Conservation (phyloP, 2,888 invertebrate genomes). For the Tachina lurida region DNA sequence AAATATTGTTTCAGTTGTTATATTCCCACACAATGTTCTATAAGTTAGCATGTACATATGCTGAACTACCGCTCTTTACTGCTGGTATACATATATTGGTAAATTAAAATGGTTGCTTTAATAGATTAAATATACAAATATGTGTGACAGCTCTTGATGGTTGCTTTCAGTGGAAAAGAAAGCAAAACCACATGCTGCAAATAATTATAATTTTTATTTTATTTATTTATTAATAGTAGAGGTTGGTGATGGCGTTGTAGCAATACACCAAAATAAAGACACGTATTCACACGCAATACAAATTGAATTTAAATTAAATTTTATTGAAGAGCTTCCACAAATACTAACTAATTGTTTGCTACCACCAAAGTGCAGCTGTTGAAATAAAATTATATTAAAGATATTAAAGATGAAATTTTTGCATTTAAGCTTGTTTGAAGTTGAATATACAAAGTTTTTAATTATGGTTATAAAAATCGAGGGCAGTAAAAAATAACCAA, state of each 20-base stretch:
- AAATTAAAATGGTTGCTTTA: slow-evolving; percentile 55
- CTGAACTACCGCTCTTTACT: slow-evolving; percentile 19
- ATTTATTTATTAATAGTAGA: slow-evolving; percentile 17
- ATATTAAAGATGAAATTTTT: no score
- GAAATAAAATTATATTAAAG: background rate
- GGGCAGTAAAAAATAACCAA: no score
- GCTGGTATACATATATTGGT: slow-evolving; percentile 5
- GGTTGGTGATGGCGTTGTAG: background rate
- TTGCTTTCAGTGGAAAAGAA: slow-evolving; percentile 36
- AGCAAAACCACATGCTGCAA: slow-evolving; percentile 57
- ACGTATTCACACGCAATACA: background rate
- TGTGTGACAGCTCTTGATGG: slow-evolving; percentile 53
- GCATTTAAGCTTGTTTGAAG: no score
- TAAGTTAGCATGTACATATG: background rate
- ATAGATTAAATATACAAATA: slow-evolving; percentile 42
- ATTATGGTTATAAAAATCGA: no score
- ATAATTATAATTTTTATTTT: slow-evolving; percentile 43
- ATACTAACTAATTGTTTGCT: background rate
- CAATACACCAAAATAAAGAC: background rate
- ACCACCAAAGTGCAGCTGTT: background rate
- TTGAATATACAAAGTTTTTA: no score
- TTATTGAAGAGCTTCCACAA: background rate
- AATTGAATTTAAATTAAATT: slow-evolving; percentile 29
- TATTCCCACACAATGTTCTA: slow-evolving; percentile 34
- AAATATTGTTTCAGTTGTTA: slow-evolving; percentile 60